A percentile compares a stretch with the other conserved stretches of the same genome.
Conservation (phyloP, 2,888 invertebrate species). For the Gisinianus flammeolus region DNA sequence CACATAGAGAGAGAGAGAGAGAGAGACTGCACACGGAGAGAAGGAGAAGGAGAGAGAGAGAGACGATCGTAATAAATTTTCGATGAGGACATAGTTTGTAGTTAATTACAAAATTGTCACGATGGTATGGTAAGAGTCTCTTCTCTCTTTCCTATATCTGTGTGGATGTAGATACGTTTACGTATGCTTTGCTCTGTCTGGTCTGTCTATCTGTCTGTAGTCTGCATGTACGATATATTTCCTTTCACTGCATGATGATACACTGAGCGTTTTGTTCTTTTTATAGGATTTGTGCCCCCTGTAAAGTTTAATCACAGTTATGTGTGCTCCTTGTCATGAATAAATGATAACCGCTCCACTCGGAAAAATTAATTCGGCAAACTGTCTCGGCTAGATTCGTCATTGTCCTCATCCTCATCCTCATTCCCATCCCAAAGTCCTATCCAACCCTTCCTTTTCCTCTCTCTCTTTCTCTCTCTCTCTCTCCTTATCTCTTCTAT, state of each 20-base stretch:
- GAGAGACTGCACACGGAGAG: not conserved
- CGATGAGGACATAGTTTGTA: conserved; percentile 59
- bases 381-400: conserved; percentile 59
- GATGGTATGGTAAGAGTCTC: conserved; percentile 58
- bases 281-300: conserved; percentile 55
- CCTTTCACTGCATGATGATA: not conserved
- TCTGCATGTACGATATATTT: not conserved
- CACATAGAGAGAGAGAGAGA: conserved; percentile 4
- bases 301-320: conserved; percentile 59
- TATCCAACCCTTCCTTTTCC: conserved; percentile 31
- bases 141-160: too few species aligned
- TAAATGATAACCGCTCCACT: conserved; percentile 60
- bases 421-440: too few species aligned
- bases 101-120: conserved; percentile 59
- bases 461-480: conserved; percentile 35
- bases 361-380: conserved; percentile 60
- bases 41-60: conserved; percentile 1
- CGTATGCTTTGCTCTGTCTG: too few species aligned
- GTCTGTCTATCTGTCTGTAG: too few species aligned
- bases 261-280: conserved; percentile 19
- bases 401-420: conserved; percentile 51
- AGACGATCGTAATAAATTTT: conserved; percentile 54
- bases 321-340: conserved; percentile 59
- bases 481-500: not conserved
- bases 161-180: too few species aligned